Evolutionary conservation across 2,888 invertebrate genomes (phyloP), one percentile per base, ranked within the genome.

Genomic region (Muschampia plurimacula): DNA sequence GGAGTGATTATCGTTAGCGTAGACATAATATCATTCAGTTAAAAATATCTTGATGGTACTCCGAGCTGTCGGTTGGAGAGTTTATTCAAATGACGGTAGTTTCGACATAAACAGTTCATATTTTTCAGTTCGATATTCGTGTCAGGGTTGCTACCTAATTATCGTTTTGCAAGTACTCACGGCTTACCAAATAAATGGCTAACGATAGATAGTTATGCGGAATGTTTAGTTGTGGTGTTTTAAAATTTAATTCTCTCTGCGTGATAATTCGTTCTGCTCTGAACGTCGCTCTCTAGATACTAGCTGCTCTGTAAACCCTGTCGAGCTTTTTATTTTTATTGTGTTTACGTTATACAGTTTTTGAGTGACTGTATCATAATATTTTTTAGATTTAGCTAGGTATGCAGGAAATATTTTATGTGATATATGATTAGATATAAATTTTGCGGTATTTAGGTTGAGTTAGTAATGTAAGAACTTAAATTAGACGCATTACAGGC

Each of bases 41-140:
- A 72, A 72, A 72, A 72, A 73, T 73, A 67, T 68, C 68, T 73
- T 73, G 64, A 73, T 68, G 67, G 63, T 68, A 68, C 72, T 73
- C 32, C 22, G 52, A 64, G 57, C 72, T 74, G 62, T 72, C 57
- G 66, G 70, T 74, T 71, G 63, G 44, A 69, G 52, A 74, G 74
- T 74, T 76, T 66, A 74, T 68, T 71, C 70, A 74, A 73, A 66
- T 71, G 70, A 70, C 68, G 67, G 41, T 62, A 72, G 71, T 73
- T 74, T 72, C 75, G 73, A 74, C 73, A 73, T 70, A 73, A 67
- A 73, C 73, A 69, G 65, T 66, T 74, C 65, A 75, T 70, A 72
- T 75, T 74, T 75, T 73, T 72, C 70, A 74, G 67, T 72, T 70
- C 67, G 64, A 64, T 70, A 75, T 73, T 68, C 65, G 66, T 75